A percentile compares a stretch with the other conserved stretches of the same genome.
These are phyloP conservation scores for Megalopta genalis DNA, from an alignment of 1,140 invertebrate species.

Conservation along the genomic window DNA sequence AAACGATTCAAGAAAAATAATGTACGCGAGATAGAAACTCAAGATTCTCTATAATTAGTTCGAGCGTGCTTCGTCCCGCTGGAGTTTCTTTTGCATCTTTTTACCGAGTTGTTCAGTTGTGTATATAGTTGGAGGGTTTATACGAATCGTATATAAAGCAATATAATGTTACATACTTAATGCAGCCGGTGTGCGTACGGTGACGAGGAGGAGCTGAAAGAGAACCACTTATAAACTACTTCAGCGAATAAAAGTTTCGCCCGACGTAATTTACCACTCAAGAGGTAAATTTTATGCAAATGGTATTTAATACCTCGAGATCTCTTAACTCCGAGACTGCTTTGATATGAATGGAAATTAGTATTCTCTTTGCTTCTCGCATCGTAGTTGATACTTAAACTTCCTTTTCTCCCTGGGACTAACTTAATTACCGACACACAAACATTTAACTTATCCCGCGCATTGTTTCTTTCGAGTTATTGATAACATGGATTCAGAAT, in stretches of 20 bases:
- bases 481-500: not conserved
- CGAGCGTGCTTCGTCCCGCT: not conserved
- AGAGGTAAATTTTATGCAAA: constrained; percentile 45
- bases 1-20: too few relatives aligned
- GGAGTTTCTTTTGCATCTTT: not conserved
- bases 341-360: constrained; percentile 48
- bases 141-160: not conserved
- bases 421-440: constrained; percentile 33
- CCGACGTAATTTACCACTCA: constrained; percentile 34
- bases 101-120: not conserved
- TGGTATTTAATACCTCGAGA: constrained; percentile 47
- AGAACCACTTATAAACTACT: constrained; percentile 26
- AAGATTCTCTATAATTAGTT: too few relatives aligned
- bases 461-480: not conserved
- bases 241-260: constrained; percentile 38
- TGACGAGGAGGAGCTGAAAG: not conserved
- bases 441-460: constrained; percentile 4
- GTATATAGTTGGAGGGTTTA: not conserved
- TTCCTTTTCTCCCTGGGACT: not conserved
- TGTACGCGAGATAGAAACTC: too few relatives aligned
- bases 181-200: too few relatives aligned
- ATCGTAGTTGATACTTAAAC: constrained; percentile 37
- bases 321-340: constrained; percentile 36
- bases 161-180: not conserved
- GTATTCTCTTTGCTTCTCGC: constrained; percentile 41